Base-by-base conservation (phyloP, 2,888 invertebrate species). In the Oscheius sp. region DNA sequence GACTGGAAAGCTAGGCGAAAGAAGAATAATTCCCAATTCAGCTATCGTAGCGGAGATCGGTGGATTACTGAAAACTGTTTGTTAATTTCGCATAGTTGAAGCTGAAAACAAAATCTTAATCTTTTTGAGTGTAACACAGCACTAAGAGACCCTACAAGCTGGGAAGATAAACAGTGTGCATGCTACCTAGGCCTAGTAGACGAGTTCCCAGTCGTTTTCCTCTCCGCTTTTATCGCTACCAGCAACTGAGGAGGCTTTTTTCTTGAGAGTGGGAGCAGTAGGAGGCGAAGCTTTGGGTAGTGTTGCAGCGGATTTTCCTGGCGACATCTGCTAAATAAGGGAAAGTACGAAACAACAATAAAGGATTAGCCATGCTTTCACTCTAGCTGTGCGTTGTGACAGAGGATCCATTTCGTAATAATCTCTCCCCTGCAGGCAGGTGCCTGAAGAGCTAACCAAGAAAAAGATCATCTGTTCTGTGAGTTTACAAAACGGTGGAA, bases 321-420 rank as follows among this genome's bases (percentile, higher is more conserved):
- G 24, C 50, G 24, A n/a, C 50, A 28, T 26, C 30, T 17, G 54
- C 54, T 54, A 54, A 54, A 54, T 54, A 54, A 32, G 54, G 54
- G 32, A 54, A 54, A 54, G 54, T 54, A 54, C 54, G 54, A 33
- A 33, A 54, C 54, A 33, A 54, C 54, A 54, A 54, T 4, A 2
- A 54, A 54, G 50, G 26, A 26, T 50, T 50, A 50, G 50, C 50
- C 50, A 50, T 50, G 50, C 50, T 26, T 26, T 12, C 47, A 47
- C n/a, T n/a, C n/a, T n/a, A n/a, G n/a, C n/a, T n/a, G n/a, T n/a
- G n/a, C n/a, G n/a, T 3, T 47, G 47, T 33, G 32, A 32, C 54
- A 28, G 20, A 33, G 20, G n/a, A 28, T 54, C 54, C 17, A n/a
- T 26, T 30, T 47, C 47, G 54, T 36, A 54, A 36, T 54, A 54